Conservation (phyloP, 2,888 invertebrate genomes). For the Habrosyne pyritoides region DNA sequence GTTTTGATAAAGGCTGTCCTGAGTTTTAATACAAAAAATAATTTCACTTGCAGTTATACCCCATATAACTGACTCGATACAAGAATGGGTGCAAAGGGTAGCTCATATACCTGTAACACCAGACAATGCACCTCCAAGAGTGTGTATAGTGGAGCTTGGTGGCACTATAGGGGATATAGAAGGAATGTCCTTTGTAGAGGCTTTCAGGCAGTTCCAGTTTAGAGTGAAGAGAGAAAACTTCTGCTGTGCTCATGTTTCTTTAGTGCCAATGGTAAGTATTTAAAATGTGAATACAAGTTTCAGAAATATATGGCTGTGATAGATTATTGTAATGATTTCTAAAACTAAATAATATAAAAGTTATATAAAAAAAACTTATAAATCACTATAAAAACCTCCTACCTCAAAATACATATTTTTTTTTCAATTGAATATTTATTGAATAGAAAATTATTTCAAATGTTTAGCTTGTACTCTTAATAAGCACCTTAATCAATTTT, state of each 20-base stretch:
- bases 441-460: too few relatives aligned
- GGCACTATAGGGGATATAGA: slow-evolving; percentile 99
- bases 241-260: slow-evolving; percentile 97
- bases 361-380: too few relatives aligned
- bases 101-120: slow-evolving; percentile 93
- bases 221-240: slow-evolving; percentile 96
- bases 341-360: too few relatives aligned
- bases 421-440: too few relatives aligned
- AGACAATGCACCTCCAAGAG: slow-evolving; percentile 86
- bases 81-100: slow-evolving; percentile 98
- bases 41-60: slow-evolving; percentile 90
- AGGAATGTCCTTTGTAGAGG: slow-evolving; percentile 99
- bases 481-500: too few relatives aligned
- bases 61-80: slow-evolving; percentile 98
- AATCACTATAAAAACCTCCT: too few relatives aligned
- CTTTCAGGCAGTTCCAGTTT: slow-evolving; percentile 98
- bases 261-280: slow-evolving; percentile 92
- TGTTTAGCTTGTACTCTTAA: too few relatives aligned
- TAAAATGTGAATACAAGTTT: too few relatives aligned
- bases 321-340: too few relatives aligned
- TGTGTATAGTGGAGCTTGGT: slow-evolving; percentile 96
- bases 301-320: too few relatives aligned
- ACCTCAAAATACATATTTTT: too few relatives aligned
- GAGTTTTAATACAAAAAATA: not conserved
- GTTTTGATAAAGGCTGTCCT: too few relatives aligned